Conservation (phyloP, 2,888 invertebrate species). For the Pemphredon lugubris region DNA sequence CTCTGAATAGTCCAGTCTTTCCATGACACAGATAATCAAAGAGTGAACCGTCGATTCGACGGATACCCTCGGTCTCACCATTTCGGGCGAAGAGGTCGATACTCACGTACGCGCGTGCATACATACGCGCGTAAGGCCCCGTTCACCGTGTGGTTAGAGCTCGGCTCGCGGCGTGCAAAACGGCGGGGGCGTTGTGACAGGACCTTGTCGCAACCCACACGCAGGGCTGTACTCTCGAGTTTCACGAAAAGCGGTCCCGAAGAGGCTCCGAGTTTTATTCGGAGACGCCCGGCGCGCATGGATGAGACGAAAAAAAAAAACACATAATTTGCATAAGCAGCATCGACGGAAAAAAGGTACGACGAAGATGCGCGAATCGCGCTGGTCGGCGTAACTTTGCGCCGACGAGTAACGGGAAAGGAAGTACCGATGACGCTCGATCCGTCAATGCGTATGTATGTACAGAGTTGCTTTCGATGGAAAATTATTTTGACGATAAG, state of each 20-base stretch:
- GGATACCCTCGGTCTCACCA: slow-evolving; percentile 67
- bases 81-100: slow-evolving; percentile 75
- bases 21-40: slow-evolving; percentile 57
- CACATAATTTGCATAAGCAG: no score
- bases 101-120: slow-evolving; percentile 26
- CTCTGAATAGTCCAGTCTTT: slow-evolving; percentile 19
- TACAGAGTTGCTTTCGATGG: no score
- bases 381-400: no score
- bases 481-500: no score
- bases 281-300: no score
- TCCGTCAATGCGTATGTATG: no score
- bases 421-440: no score
- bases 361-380: no score
- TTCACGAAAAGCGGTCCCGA: slow-evolving; percentile 46
- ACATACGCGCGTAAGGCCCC: slow-evolving; percentile 66
- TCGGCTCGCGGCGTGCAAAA: slow-evolving; percentile 32
- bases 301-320: no score
- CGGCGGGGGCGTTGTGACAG: slow-evolving; percentile 75
- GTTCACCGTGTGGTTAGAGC: slow-evolving; percentile 64
- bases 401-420: no score
- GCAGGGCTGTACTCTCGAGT: slow-evolving; percentile 68
- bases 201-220: slow-evolving; percentile 77
- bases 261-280: not conserved
- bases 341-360: no score
- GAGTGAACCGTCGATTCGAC: slow-evolving; percentile 52